phyloP scores from a whole-genome alignment of 2,888 invertebrate species.

The Psylliodes chrysocephalus region DNA sequence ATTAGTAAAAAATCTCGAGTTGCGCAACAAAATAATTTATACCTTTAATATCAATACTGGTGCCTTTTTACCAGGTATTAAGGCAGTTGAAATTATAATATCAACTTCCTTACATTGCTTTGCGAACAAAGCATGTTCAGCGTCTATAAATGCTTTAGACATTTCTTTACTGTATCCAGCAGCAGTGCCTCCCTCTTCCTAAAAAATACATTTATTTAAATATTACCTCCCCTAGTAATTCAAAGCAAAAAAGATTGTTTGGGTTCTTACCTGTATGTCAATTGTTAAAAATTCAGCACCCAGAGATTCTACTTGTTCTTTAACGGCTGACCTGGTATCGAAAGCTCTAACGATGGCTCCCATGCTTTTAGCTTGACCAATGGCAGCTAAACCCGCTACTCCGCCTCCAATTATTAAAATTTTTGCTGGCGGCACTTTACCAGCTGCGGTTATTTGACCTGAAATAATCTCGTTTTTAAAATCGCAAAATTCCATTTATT shows the following conservation, averaged over 20 bases:
- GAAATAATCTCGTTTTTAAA: neutral
- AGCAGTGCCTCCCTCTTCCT: slow-evolving; percentile 77
- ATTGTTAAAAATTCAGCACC: slow-evolving; percentile 90
- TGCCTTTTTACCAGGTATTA: slow-evolving; percentile 88
- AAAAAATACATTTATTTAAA: slow-evolving; percentile 26
- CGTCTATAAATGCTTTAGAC: slow-evolving; percentile 86
- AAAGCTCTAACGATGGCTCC: slow-evolving; percentile 90
- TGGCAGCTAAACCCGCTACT: slow-evolving; percentile 87
- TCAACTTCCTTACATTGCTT: slow-evolving; percentile 87
- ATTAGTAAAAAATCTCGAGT: neutral
- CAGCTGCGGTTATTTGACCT: slow-evolving; percentile 92
- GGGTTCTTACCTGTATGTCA: slow-evolving; percentile 70
- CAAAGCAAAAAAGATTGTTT: neutral
- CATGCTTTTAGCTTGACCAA: slow-evolving; percentile 88
- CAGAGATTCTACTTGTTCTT: slow-evolving; percentile 87
- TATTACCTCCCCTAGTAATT: too few relatives aligned
- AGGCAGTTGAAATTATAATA: slow-evolving; percentile 87
- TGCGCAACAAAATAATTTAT: slow-evolving; percentile 25
- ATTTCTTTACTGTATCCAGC: slow-evolving; percentile 89
- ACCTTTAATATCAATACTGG: slow-evolving; percentile 84
- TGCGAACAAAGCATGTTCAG: slow-evolving; percentile 87
- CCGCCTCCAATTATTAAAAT: slow-evolving; percentile 90
- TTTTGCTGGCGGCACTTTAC: slow-evolving; percentile 89
- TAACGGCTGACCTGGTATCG: slow-evolving; percentile 85
- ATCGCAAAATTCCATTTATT: too few relatives aligned